Percentiles rank a stretch among this genome's conserved stretches.
These are phyloP conservation scores for Lepidothrix coronata DNA, from an alignment of 2,113 vertebrate genomes.

Conservation along the genomic window DNA sequence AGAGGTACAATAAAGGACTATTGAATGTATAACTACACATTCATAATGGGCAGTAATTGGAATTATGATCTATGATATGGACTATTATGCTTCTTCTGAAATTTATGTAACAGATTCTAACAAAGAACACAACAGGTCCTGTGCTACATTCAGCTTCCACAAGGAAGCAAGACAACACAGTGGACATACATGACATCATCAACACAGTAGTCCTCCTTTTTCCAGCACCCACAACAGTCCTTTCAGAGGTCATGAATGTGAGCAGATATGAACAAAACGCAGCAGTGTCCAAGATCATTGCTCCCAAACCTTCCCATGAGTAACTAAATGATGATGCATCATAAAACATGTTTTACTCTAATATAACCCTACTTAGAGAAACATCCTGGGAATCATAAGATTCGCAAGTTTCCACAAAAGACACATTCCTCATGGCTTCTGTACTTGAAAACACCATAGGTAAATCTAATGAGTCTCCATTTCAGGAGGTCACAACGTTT, in stretches of 20 bases:
- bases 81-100: not conserved
- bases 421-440: not conserved
- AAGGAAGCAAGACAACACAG: not conserved
- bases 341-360: not conserved
- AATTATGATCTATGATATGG: not conserved
- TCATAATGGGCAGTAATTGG: not conserved
- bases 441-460: not conserved
- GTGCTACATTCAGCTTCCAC: not conserved
- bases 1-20: not conserved
- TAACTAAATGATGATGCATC: not conserved
- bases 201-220: not conserved
- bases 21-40: not conserved
- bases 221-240: not conserved
- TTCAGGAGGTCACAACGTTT: not conserved
- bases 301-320: not conserved
- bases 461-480: not conserved
- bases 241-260: not conserved
- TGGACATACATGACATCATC: rapidly evolving
- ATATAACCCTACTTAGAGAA: not conserved
- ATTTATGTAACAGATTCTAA: not conserved
- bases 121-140: not conserved
- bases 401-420: not conserved
- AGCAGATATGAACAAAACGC: not conserved
- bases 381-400: not conserved
- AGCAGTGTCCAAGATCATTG: not conserved